These are phyloP conservation scores for Danaus chrysippus DNA, from an alignment of 2,888 invertebrate genomes.

Conservation along the genomic window DNA sequence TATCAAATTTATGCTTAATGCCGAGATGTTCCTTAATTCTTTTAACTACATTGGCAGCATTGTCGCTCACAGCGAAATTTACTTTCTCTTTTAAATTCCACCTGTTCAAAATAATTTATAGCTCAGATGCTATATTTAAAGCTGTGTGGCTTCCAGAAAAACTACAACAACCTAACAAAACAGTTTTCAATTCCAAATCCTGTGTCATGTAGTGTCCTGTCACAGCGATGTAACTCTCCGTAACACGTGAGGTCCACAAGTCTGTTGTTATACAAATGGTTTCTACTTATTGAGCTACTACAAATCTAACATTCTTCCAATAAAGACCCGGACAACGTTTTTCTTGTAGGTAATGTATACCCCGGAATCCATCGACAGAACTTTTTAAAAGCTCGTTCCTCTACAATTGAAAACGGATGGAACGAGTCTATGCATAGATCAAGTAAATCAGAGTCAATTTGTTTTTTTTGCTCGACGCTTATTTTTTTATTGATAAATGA, in stretches of 20 bases:
- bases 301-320: background rate
- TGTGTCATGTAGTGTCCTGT: slow-evolving; percentile 38
- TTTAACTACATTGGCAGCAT: slow-evolving; percentile 37
- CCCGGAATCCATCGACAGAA: slow-evolving; percentile 19
- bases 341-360: slow-evolving; percentile 22
- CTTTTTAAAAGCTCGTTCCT: slow-evolving; percentile 12
- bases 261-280: slow-evolving; percentile 36
- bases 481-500: slow-evolving; percentile 10
- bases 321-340: slow-evolving; percentile 17
- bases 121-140: slow-evolving; percentile 31
- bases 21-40: slow-evolving; percentile 27
- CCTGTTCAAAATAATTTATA: slow-evolving; percentile 22
- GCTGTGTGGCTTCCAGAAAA: slow-evolving; percentile 33
- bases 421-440: slow-evolving; percentile 5
- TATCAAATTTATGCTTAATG: slow-evolving; percentile 34
- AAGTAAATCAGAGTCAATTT: slow-evolving; percentile 11
- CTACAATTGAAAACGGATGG: slow-evolving; percentile 12
- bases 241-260: slow-evolving; percentile 36
- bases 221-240: slow-evolving; percentile 33
- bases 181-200: slow-evolving; percentile 31
- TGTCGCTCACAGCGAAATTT: slow-evolving; percentile 39
- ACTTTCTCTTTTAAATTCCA: slow-evolving; percentile 32
- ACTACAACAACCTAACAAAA: slow-evolving; percentile 34
- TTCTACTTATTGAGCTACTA: slow-evolving; percentile 6
- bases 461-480: slow-evolving; percentile 4